Evolutionary conservation across 2,888 invertebrate genomes (phyloP), one percentile per base, ranked within the genome.

Genomic region (Aporophyla nigra): DNA sequence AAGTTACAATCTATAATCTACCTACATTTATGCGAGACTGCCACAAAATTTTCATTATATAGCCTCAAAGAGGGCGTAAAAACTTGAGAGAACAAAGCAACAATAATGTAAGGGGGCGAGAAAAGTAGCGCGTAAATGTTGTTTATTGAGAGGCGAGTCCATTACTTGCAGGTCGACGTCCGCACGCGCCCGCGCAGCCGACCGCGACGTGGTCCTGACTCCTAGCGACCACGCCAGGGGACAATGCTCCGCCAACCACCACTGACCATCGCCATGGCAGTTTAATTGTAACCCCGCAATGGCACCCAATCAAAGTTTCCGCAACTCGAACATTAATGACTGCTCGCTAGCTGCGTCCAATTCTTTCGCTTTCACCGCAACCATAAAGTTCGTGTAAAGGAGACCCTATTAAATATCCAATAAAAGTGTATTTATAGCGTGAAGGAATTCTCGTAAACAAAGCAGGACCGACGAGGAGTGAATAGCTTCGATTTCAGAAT

Each of bases 171-270:
- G 95, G 94, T 95, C 95, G 93, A 91, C 93, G 95, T 82, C 93
- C 92, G 91, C 88, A 69, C 80, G 86, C 89, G 93, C 92, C 87
- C 89, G 92, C 89, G 93, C 93, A 92, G 80, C 92, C 92, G 91
- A 92, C 93, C 93, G 93, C 92, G 90, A 90, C 93, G 90, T 90
- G 90, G 90, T 94, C 94, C 95, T 94, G 90, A 89, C 91, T 92
- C 91, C 91, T 91, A 88, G 85, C 82, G 82, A 69, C 74, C 76
- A 75, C 59, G 49, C 63, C 65, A 82, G 90, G 84, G 94, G 92
- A 94, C 94, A 95, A 93, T 94, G 94, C 92, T 91, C 94, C 89
- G 88, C 81, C 81, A 85, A 86, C 81, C 86, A 85, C 76, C 75
- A 79, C 83, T 81, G 84, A 82, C 85, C 87, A 87, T 83, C 82